Conservation (phyloP, 2,888 invertebrate species). For the Heliconius erato region DNA sequence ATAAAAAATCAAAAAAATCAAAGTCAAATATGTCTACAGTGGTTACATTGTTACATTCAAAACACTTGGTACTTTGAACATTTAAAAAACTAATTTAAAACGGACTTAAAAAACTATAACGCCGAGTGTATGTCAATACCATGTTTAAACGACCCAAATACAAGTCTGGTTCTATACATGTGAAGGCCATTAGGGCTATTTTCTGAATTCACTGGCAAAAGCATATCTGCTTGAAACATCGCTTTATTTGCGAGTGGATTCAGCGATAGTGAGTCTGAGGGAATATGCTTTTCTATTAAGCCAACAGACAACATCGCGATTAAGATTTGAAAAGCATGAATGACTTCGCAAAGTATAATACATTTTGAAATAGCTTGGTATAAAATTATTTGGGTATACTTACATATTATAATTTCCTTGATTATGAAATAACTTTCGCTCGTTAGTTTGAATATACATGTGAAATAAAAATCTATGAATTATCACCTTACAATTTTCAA, state of each 20-base stretch:
- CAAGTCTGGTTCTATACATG: slow-evolving; percentile 18
- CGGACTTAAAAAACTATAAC: not conserved
- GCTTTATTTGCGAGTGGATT: slow-evolving; percentile 28
- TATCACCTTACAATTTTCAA: too few relatives aligned
- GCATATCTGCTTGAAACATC: slow-evolving; percentile 28
- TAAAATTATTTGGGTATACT: not conserved
- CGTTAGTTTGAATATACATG: too few relatives aligned
- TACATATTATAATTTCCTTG: not conserved
- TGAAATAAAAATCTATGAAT: too few relatives aligned
- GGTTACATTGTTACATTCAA: not conserved
- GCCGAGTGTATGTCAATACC: slow-evolving; percentile 12
- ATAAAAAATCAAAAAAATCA: not conserved
- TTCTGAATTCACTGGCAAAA: slow-evolving; percentile 10
- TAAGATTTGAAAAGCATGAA: slow-evolving; percentile 31
- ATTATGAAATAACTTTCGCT: too few relatives aligned
- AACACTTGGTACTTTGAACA: not conserved
- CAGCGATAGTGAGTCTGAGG: too few relatives aligned
- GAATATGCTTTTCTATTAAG: slow-evolving; percentile 31
- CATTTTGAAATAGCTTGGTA: not conserved
- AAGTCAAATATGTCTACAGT: not conserved
- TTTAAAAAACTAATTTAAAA: not conserved
- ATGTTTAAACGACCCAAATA: slow-evolving; percentile 7
- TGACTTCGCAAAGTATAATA: slow-evolving; percentile 5
- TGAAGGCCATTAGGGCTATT: slow-evolving; percentile 24
- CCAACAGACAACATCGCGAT: slow-evolving; percentile 32